Conservation (phyloP, 1,140 invertebrate species). For the Spodoptera litura region DNA sequence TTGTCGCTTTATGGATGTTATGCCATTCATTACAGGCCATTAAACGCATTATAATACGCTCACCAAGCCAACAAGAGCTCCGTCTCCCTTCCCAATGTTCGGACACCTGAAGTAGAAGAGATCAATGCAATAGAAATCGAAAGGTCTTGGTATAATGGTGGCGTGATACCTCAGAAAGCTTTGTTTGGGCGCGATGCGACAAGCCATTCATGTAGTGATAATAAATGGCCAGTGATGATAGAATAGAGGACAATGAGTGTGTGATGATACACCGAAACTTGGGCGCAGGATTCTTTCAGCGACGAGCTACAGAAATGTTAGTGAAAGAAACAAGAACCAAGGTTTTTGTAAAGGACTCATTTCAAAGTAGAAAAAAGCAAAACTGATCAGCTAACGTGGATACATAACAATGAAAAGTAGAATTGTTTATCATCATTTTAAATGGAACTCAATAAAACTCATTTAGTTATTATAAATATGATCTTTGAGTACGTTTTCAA, state of each 20-base stretch:
- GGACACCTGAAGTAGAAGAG: constrained; percentile 45
- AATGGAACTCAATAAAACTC: too few species aligned
- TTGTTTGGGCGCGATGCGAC: constrained; percentile 81
- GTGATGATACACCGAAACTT: constrained; percentile 53
- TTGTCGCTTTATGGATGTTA: constrained; percentile 85
- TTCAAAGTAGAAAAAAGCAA: too few species aligned
- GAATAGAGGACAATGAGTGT: constrained; percentile 60
- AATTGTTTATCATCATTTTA: too few species aligned
- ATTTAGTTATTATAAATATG: too few species aligned
- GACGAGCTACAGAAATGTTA: constrained; percentile 7
- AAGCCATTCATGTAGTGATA: constrained; percentile 81
- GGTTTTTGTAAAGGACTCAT: too few species aligned
- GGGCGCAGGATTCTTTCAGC: background rate
- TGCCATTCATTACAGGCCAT: constrained; percentile 84
- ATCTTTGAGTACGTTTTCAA: too few species aligned
- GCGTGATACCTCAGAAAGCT: constrained; percentile 75
- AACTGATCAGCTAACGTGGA: too few species aligned
- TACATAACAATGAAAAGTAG: too few species aligned
- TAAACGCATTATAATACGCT: constrained; percentile 80
- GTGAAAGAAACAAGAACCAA: background rate
- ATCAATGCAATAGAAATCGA: constrained; percentile 58
- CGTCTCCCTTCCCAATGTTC: constrained; percentile 35
- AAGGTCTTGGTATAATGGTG: constrained; percentile 61
- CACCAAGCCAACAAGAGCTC: constrained; percentile 64
- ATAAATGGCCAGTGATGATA: constrained; percentile 80